A percentile compares a stretch with the other conserved stretches of the same genome.
These are phyloP conservation scores for Drosophila algonquin DNA, from an alignment of 2,888 invertebrate genomes.

Conservation along the genomic window DNA sequence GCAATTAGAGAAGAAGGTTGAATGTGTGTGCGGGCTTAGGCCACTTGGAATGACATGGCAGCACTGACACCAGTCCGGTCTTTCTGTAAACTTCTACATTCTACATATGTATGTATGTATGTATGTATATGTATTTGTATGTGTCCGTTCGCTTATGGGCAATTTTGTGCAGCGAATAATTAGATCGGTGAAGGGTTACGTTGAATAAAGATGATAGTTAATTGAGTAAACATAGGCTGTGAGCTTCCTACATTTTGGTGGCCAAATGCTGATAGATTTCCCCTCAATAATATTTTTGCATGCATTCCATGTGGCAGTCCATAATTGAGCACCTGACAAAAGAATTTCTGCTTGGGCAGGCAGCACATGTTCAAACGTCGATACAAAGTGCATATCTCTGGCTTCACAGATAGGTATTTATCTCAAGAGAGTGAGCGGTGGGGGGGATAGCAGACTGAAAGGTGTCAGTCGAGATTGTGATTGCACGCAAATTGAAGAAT, in stretches of 20 bases:
- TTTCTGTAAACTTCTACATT: conserved; percentile 1
- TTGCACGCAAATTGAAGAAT: conserved; percentile 79
- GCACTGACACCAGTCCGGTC: conserved; percentile 27
- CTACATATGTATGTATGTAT: background rate
- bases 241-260: no score
- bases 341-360: conserved; percentile 16
- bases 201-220: no score
- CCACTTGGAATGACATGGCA: conserved; percentile 21
- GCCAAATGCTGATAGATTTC: background rate
- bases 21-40: conserved; percentile 32
- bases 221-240: no score
- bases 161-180: background rate
- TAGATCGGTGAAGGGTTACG: background rate
- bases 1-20: conserved; percentile 51
- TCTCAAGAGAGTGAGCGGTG: conserved; percentile 27
- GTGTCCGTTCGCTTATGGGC: background rate
- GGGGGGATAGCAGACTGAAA: conserved; percentile 16
- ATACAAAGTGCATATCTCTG: conserved; percentile 10
- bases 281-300: background rate
- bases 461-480: conserved; percentile 74
- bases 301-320: conserved; percentile 1
- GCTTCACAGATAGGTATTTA: conserved; percentile 22
- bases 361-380: conserved; percentile 16
- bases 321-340: conserved; percentile 6
- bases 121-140: no score